Conservation (phyloP, 2,113 vertebrate genomes). For the Falcunculus frontatus region DNA sequence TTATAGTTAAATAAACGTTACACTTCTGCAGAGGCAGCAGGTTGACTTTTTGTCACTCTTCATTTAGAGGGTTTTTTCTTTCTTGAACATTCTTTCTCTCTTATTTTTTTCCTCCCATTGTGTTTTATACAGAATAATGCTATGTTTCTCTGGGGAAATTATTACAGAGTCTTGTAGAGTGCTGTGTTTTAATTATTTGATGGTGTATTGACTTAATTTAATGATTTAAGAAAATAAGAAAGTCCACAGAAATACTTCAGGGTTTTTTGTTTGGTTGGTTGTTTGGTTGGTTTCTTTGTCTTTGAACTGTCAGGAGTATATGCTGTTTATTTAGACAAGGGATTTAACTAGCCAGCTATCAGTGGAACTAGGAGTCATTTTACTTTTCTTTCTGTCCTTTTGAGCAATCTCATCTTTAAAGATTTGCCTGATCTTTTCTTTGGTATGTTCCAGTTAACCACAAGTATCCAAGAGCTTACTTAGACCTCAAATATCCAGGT, state of each 20-base stretch:
- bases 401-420: neutral
- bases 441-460: neutral
- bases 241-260: neutral
- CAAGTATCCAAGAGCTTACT: neutral
- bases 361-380: neutral
- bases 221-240: neutral
- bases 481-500: neutral
- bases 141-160: neutral
- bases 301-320: neutral
- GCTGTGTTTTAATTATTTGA: neutral
- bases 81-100: neutral
- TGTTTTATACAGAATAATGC: neutral
- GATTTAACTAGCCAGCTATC: neutral
- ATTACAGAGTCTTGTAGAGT: neutral
- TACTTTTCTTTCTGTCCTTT: neutral
- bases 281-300: neutral
- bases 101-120: accelerated
- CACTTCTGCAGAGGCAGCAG: neutral
- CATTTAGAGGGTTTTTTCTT: neutral
- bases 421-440: neutral
- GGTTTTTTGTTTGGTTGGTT: accelerated
- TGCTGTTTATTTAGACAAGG: neutral
- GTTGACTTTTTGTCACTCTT: neutral
- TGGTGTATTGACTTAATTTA: neutral
- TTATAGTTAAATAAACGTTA: neutral